Evolutionary conservation across 2,888 invertebrate genomes (phyloP).

Genomic region (Galeruca laticollis): DNA sequence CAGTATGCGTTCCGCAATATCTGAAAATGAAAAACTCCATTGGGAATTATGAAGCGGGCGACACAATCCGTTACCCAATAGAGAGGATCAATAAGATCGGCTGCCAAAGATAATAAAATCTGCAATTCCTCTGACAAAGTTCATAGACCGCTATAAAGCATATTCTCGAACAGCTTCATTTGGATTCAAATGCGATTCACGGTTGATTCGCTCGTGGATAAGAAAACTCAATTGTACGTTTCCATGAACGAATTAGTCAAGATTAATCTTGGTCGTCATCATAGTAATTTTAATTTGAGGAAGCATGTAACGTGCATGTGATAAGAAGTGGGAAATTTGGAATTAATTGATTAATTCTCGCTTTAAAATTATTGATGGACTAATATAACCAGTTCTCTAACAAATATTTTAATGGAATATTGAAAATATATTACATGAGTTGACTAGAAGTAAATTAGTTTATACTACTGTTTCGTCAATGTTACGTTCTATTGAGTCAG

Average conservation of each 20-base stretch:
- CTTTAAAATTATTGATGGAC: too few species aligned
- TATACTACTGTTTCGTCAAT: too few species aligned
- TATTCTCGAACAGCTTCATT: constrained; percentile 1
- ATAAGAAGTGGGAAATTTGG: too few species aligned
- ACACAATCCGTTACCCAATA: not conserved
- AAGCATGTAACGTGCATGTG: too few species aligned
- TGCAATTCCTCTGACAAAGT: constrained; percentile 4
- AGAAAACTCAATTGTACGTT: not conserved
- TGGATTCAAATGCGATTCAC: not conserved
- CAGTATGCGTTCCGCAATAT: not conserved
- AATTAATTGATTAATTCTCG: too few species aligned
- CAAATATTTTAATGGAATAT: too few species aligned
- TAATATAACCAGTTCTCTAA: too few species aligned
- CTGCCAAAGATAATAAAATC: not conserved
- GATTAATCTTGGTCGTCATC: not conserved
- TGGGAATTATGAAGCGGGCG: not conserved
- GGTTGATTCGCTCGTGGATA: not conserved
- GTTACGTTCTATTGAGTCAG: too few species aligned
- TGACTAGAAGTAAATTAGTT: too few species aligned
- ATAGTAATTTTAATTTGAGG: not conserved
- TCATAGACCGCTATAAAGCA: not conserved
- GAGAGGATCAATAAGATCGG: constrained; percentile 1
- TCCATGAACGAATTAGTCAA: not conserved
- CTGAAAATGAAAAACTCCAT: not conserved
- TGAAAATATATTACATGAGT: too few species aligned